phyloP scores from a whole-genome alignment of 2,888 invertebrate genomes.

The Tenthredo distinguenda region DNA sequence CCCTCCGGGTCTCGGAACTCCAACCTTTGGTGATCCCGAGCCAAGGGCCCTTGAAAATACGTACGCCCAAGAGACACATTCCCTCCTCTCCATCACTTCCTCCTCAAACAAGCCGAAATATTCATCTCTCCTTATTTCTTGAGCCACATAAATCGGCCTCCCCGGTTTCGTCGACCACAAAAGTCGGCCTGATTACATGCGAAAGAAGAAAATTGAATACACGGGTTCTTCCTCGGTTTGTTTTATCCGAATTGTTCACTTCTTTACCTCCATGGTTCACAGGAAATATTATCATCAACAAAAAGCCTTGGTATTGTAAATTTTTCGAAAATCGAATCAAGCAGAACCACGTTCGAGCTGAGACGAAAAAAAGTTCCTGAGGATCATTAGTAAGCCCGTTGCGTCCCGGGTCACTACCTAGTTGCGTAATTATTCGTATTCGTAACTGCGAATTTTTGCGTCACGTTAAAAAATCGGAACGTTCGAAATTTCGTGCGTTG shows the following conservation, averaged over 20 bases:
- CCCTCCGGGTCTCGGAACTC: conserved; percentile 34
- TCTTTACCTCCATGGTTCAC: too few relatives aligned
- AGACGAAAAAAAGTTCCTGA: not conserved
- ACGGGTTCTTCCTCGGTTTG: not conserved
- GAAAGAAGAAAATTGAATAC: not conserved
- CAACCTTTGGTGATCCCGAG: conserved; percentile 36
- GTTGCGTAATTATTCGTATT: not conserved
- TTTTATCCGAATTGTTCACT: not conserved
- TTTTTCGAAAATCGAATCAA: not conserved
- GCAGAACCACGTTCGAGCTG: too few relatives aligned
- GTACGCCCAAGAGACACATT: conserved; percentile 10
- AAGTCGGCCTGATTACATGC: not conserved
- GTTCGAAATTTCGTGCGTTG: conserved; percentile 3
- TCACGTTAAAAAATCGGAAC: not conserved
- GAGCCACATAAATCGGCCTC: not conserved
- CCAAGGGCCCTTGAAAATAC: conserved; percentile 25
- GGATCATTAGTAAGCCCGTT: not conserved
- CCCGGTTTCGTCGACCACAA: not conserved
- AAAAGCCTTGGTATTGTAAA: not conserved
- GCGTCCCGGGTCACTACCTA: not conserved
- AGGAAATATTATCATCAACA: too few relatives aligned
- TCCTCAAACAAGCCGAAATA: not conserved
- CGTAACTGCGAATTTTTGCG: not conserved
- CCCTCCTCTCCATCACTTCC: not conserved
- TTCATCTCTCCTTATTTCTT: not conserved